Percentiles rank a stretch among this genome's conserved stretches.
Evolutionary conservation across 2,797 vertebrate species (phyloP).

Genomic region (Babyrousa celebensis): DNA sequence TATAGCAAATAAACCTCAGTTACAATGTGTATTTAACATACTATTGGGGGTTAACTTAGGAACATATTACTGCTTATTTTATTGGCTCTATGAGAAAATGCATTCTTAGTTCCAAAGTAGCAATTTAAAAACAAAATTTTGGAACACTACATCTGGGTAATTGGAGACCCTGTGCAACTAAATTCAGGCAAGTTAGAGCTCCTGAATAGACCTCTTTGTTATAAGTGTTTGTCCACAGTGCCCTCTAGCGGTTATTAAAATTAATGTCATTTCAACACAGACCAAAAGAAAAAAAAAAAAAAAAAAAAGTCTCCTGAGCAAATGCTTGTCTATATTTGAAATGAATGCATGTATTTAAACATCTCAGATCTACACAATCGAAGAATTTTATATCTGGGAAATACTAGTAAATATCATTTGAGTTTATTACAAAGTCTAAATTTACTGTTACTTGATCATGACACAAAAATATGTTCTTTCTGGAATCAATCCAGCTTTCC

Average conservation of each 20-base stretch:
- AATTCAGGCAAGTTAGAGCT: background rate
- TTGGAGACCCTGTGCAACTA: background rate
- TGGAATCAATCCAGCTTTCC: conserved; percentile 5
- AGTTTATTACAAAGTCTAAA: background rate
- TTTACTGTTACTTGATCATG: background rate
- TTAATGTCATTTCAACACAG: conserved; percentile 67
- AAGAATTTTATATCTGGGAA: conserved; percentile 16
- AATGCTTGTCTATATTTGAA: background rate
- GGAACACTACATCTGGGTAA: background rate
- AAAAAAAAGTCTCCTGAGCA: background rate
- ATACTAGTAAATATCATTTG: conserved; percentile 14
- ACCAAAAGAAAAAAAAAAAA: background rate
- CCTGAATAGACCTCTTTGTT: background rate
- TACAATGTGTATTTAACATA: background rate
- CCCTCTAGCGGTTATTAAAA: conserved; percentile 87
- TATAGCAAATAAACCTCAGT: background rate
- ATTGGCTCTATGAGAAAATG: conserved; percentile 64
- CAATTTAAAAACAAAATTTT: conserved; percentile 66
- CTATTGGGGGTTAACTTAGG: background rate
- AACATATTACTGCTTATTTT: background rate
- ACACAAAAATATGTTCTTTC: conserved; percentile 11
- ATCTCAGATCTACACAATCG: background rate
- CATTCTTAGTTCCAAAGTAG: conserved; percentile 27
- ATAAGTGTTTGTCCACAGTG: conserved; percentile 88
- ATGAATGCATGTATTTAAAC: background rate